These are phyloP conservation scores for Orestias chungarensis DNA, from an alignment of 2,797 vertebrate genomes.

Conservation along the genomic window DNA sequence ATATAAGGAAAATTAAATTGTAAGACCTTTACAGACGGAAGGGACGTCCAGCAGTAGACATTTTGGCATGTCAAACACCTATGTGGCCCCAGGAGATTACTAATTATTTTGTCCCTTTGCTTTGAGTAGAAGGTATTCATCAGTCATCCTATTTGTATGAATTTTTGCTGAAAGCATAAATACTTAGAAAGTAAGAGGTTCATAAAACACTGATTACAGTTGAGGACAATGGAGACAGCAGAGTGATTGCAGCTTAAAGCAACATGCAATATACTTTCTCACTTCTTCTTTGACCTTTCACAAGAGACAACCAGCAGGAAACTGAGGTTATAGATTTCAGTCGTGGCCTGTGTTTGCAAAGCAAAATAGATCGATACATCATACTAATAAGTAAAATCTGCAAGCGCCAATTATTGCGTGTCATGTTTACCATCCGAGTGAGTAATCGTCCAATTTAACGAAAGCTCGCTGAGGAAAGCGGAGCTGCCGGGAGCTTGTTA, in stretches of 20 bases:
- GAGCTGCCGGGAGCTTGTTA: conserved; percentile 66
- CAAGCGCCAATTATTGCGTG: conserved; percentile 76
- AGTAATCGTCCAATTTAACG: conserved; percentile 79
- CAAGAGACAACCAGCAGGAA: conserved; percentile 56
- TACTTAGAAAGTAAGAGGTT: no score
- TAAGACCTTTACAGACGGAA: conserved; percentile 5
- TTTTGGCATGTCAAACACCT: conserved; percentile 4
- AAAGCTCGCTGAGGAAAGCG: conserved; percentile 70
- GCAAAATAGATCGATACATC: conserved; percentile 70
- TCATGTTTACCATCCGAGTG: conserved; percentile 75
- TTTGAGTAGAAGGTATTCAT: conserved; percentile 1
- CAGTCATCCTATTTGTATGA: no score
- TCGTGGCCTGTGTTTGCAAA: not conserved
- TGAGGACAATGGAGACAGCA: no score
- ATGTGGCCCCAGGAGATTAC: not conserved
- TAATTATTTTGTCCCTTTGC: conserved; percentile 10
- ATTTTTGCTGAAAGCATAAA: no score
- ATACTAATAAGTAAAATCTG: conserved; percentile 80
- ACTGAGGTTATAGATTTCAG: conserved; percentile 47
- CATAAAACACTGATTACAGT: no score
- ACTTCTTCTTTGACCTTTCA: conserved; percentile 52
- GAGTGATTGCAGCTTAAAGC: no score
- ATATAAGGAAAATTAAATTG: conserved; percentile 6
- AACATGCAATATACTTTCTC: not conserved
- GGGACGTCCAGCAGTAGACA: not conserved